These are phyloP conservation scores for Aegithalos caudatus DNA, from an alignment of 2,113 vertebrate genomes.

Conservation along the genomic window DNA sequence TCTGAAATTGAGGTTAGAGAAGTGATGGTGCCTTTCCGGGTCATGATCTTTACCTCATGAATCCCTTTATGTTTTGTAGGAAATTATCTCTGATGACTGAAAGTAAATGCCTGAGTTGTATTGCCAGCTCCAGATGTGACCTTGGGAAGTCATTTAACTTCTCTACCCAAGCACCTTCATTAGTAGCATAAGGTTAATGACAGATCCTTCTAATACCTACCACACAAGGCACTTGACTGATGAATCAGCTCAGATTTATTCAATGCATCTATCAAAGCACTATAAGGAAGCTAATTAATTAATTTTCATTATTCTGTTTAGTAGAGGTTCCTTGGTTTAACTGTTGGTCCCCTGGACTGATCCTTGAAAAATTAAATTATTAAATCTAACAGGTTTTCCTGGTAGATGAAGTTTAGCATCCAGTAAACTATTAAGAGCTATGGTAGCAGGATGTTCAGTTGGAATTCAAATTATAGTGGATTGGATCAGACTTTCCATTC, in stretches of 20 bases:
- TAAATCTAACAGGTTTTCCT: background rate
- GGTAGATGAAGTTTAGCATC: background rate
- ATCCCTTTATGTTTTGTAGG: background rate
- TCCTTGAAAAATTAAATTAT: background rate
- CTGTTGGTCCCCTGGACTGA: background rate
- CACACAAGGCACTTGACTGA: background rate
- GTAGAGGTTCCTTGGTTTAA: background rate
- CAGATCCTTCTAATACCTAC: background rate
- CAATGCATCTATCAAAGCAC: background rate
- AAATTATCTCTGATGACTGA: background rate
- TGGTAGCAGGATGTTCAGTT: background rate
- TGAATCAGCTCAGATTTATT: background rate
- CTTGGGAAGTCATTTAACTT: conserved; percentile 6
- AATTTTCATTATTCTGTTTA: background rate
- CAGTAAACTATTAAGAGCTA: background rate
- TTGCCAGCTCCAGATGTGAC: background rate
- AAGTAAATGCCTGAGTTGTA: background rate
- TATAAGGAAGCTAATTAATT: background rate
- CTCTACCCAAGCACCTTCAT: background rate
- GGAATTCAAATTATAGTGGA: background rate
- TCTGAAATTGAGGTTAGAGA: background rate
- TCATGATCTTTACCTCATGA: background rate
- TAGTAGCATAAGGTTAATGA: background rate
- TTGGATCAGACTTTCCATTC: background rate
- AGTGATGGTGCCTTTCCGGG: background rate